Evolutionary conservation across 37 sponge, comb jelly and placozoan genomes (phyloP), one percentile per base, ranked within the genome.

Genomic region (Cladorhizidae sp.): DNA sequence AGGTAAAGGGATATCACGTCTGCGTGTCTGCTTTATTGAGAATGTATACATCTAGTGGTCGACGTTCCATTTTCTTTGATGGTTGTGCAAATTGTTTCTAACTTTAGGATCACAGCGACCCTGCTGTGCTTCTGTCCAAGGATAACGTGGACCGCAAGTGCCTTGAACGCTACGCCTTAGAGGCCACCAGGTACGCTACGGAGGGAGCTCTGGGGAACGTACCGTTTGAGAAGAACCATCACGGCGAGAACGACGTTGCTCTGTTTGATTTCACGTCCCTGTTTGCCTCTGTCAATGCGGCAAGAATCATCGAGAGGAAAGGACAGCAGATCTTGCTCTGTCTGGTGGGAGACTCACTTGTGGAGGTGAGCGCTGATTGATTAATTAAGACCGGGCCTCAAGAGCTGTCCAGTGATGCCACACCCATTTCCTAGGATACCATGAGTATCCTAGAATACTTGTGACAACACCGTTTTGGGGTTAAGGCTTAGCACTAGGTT

Each of bases 231-330:
- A 78, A 59, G 56, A 91, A 86, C 70, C 85, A 89, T 57, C 49
- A 73, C 35, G 96, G 95, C 17, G 83, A 83, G 51, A 74, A 93
- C 52, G 96, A 96, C 59, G 88, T 96, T 1, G 91, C 96, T n/a
- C 56, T 96, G 61, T 96, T 96, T 82, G 96, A 96, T 85, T 96
- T 96, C 74, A 93, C 96, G 3, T 90, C 96, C 0, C 76, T 96
- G 76, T 93, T 87, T 83, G 87, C 87, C 45, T 77, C 91, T 0
- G 89, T 86, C 68, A 84, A 92, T 87, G 91, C 93, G 11, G 77
- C 91, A 11, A 55, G 88, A 38, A 90, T 96, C 40, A 65, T 93
- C 12, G 91, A 96, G 75, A 88, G 86, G 58, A 77, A 87, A 28
- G 92, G 89, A 28, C 62, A 87, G 64, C 84, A 67, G 32, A 21